Base-by-base conservation (phyloP, 2,113 vertebrate genomes). In the Alethe castanea region DNA sequence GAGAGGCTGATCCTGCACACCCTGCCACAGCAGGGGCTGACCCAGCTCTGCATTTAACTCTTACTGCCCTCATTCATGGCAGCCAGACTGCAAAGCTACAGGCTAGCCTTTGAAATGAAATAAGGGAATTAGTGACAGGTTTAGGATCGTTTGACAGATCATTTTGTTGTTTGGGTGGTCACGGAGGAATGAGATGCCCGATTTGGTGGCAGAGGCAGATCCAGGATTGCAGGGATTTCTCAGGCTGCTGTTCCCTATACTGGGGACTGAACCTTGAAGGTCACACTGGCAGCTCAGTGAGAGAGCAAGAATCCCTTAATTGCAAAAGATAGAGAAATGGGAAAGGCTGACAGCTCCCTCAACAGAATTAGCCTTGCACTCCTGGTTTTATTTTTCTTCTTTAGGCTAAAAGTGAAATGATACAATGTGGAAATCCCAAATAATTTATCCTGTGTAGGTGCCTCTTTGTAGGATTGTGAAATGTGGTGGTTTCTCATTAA, bases 211-310 rank as follows among this genome's bases (percentile, higher is more conserved):
- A 74, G 64, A 38, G 38, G 67, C 47, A 44, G 65, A 6, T 8
- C 6, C 22, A n/a, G 73, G 60, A 18, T 23, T 26, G 38, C 53
- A 24, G 92, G 0, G 14, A 8, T 90, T 80, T 52, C 74, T 85
- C 16, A 1, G 26, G 14, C 50, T 65, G 52, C 44, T 33, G 8
- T 65, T 76, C 15, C 29, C 23, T 62, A 0, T 0, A 0, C 1
- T 29, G 57, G 44, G 67, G 90, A 70, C 53, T 80, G 31, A 79
- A 53, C 54, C 53, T 73, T 73, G 81, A 88, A 92, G 88, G 88
- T 81, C 82, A 22, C 11, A 1, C 29, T 36, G n/a, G 69, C 62
- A 61, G 35, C 77, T 59, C 22, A 14, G 2, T 44, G 19, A 52
- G 66, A 35, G 25, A 92, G 59, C 35, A 59, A 17, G 62, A 74